Percentiles rank a stretch among this genome's conserved stretches.
These are phyloP conservation scores for Phaedon cochleariae DNA, from an alignment of 2,888 invertebrate genomes.

Conservation along the genomic window DNA sequence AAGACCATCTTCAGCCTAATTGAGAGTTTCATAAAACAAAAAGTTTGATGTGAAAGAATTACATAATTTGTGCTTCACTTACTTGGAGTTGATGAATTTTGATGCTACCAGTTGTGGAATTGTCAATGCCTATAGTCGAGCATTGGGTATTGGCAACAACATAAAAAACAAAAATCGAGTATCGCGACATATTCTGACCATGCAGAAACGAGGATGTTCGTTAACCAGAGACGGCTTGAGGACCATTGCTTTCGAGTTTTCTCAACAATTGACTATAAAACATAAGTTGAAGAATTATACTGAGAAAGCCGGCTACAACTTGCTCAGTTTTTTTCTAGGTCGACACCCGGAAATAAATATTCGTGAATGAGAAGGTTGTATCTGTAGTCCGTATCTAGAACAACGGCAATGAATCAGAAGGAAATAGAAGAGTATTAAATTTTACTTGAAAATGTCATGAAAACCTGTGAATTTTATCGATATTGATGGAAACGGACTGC, in stretches of 20 bases:
- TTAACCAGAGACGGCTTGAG: no score
- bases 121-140: no score
- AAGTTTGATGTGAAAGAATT: no score
- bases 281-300: conserved; percentile 6
- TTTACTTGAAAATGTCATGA: background rate
- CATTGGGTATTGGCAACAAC: no score
- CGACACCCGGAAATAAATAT: conserved; percentile 7
- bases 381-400: background rate
- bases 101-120: no score
- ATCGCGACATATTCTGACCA: conserved; percentile 9
- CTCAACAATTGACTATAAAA: background rate
- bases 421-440: background rate
- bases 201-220: no score
- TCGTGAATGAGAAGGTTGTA: background rate
- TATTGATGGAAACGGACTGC: conserved; percentile 26
- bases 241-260: no score
- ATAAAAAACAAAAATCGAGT: conserved; percentile 4
- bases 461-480: conserved; percentile 22
- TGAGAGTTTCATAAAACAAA: no score
- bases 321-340: conserved; percentile 8
- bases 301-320: conserved; percentile 15
- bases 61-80: no score
- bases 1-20: no score
- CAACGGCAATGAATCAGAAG: background rate
- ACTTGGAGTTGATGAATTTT: no score